Percentiles rank a stretch among this genome's conserved stretches.
These are phyloP conservation scores for Mimachlamys varia DNA, from an alignment of 2,888 invertebrate species.

Conservation along the genomic window DNA sequence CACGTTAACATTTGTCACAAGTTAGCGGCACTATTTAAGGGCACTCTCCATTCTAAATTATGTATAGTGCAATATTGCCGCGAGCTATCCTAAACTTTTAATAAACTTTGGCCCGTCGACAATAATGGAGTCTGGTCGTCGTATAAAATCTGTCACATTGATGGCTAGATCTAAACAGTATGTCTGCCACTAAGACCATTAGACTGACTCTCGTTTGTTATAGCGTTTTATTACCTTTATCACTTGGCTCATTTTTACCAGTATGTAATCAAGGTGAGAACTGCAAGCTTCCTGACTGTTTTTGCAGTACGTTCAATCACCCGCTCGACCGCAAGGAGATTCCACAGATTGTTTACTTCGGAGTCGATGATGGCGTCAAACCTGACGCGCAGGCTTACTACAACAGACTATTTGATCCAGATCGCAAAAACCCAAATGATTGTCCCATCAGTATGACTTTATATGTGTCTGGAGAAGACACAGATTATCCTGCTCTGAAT, in stretches of 20 bases:
- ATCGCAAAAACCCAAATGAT: slow-evolving; percentile 85
- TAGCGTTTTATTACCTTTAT: not conserved
- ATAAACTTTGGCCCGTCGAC: too few species aligned
- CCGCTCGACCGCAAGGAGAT: slow-evolving; percentile 56
- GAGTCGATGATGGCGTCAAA: slow-evolving; percentile 72
- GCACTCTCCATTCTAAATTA: too few species aligned
- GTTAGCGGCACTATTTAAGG: too few species aligned
- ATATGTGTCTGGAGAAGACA: slow-evolving; percentile 99
- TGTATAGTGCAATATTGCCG: too few species aligned
- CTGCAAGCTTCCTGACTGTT: slow-evolving; percentile 51
- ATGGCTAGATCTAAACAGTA: too few species aligned
- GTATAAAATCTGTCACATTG: too few species aligned
- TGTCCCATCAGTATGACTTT: slow-evolving; percentile 93
- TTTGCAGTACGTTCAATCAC: slow-evolving; percentile 51
- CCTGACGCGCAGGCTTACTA: slow-evolving; percentile 59
- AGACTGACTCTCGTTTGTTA: not conserved
- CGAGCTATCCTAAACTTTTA: too few species aligned
- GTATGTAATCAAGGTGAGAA: slow-evolving; percentile 48
- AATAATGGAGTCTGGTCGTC: too few species aligned
- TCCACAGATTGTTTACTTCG: slow-evolving; percentile 72
- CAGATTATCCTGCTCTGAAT: slow-evolving; percentile 98
- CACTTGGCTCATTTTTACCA: not conserved
- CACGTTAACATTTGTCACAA: too few species aligned
- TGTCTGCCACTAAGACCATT: too few species aligned
- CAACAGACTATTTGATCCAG: slow-evolving; percentile 49